Percentiles rank a stretch among this genome's conserved stretches.
Conservation (phyloP, 2,888 invertebrate genomes). For the Drosophila kambysellisi region DNA sequence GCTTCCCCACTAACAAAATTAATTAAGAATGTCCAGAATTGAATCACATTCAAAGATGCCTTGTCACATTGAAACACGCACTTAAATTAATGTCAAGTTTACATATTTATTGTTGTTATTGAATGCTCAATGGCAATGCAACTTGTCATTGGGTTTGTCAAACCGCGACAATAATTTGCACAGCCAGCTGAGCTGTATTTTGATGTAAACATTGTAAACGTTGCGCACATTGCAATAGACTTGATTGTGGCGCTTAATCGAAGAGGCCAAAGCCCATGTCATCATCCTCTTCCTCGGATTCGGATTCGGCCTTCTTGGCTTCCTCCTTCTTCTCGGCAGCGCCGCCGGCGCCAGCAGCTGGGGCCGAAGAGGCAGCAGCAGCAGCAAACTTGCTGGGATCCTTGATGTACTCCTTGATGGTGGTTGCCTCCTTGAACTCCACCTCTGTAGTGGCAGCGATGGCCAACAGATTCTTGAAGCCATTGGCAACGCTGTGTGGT, state of each 20-base stretch:
- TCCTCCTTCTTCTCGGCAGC: constrained; percentile 89
- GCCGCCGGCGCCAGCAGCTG: constrained; percentile 87
- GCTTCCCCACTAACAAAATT: neutral
- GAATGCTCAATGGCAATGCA: constrained; percentile 45
- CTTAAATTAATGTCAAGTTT: constrained; percentile 43
- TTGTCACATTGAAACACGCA: neutral
- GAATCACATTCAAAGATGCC: neutral
- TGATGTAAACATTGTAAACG: constrained; percentile 49
- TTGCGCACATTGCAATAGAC: constrained; percentile 22
- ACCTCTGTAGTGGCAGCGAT: constrained; percentile 98
- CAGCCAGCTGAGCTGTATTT: constrained; percentile 25
- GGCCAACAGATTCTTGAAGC: constrained; percentile 98
- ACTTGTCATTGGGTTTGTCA: constrained; percentile 85
- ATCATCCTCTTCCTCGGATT: constrained; percentile 92
- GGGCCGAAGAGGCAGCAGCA: constrained; percentile 87
- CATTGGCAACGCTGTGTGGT: constrained; percentile 98
- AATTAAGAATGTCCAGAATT: neutral
- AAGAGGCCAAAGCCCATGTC: constrained; percentile 99
- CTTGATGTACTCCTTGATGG: constrained; percentile 96
- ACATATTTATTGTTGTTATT: constrained; percentile 56
- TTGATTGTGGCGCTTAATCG: constrained; percentile 87
- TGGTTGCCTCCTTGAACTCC: constrained; percentile 96
- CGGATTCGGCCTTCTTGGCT: constrained; percentile 93
- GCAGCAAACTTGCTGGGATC: constrained; percentile 98
- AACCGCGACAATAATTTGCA: constrained; percentile 84